A percentile compares a stretch with the other conserved stretches of the same genome.
Evolutionary conservation across 1,140 invertebrate genomes (phyloP).

Genomic region (Ceratina australensis): DNA sequence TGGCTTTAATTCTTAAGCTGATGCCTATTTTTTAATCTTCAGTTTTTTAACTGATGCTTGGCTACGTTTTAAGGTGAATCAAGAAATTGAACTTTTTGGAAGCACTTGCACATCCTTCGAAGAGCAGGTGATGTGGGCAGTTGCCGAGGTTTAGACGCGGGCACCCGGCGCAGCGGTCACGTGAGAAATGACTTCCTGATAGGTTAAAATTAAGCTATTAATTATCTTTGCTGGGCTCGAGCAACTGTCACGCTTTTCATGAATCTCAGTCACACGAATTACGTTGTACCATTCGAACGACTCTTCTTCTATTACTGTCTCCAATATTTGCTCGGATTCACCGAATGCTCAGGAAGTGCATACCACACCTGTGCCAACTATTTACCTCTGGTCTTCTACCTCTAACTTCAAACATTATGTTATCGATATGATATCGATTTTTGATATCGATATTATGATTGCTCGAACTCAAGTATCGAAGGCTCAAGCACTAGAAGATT

Average conservation of each 20-base stretch:
- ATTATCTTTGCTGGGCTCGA: conserved; percentile 65
- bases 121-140: conserved; percentile 11
- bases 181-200: conserved; percentile 73
- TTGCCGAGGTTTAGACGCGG: conserved; percentile 11
- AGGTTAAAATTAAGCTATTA: conserved; percentile 77
- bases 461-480: too few species aligned
- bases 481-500: too few species aligned
- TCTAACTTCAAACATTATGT: too few species aligned
- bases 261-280: conserved; percentile 40
- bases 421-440: too few species aligned
- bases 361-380: neutral
- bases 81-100: too few species aligned
- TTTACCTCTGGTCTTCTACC: neutral
- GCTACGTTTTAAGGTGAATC: too few species aligned
- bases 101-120: too few species aligned
- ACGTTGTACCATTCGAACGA: conserved; percentile 18
- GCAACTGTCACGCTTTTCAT: conserved; percentile 44
- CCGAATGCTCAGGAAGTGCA: neutral
- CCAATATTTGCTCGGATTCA: neutral
- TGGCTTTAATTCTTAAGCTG: too few species aligned
- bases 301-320: conserved; percentile 28
- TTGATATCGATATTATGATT: too few species aligned
- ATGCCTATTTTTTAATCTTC: too few species aligned
- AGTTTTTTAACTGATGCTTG: too few species aligned
- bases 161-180: conserved; percentile 47